Percentiles rank a stretch among this genome's conserved stretches.
Evolutionary conservation across 2,797 vertebrate genomes (phyloP).

Genomic region (Gadopsis marmoratus): DNA sequence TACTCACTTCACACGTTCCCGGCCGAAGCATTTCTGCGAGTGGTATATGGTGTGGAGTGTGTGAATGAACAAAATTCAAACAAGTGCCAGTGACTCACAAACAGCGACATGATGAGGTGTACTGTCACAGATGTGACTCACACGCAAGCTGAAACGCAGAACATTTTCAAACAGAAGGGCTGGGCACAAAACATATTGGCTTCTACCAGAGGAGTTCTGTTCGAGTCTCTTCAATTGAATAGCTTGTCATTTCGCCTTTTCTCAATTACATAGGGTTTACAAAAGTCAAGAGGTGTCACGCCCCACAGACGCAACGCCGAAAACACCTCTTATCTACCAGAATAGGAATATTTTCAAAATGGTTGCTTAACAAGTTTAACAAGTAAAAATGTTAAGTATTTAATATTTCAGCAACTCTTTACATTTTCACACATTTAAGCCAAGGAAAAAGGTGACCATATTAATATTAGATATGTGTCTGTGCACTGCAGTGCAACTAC

Average conservation of each 20-base stretch:
- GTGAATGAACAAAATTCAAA: slow-evolving; percentile 46
- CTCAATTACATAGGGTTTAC: not conserved
- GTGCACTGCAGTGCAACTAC: too few species aligned
- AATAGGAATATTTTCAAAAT: not conserved
- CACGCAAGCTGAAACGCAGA: slow-evolving; percentile 50
- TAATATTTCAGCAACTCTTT: not conserved
- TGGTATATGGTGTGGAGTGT: slow-evolving; percentile 30
- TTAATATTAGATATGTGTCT: not conserved
- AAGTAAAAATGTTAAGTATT: not conserved
- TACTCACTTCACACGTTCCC: slow-evolving; percentile 7
- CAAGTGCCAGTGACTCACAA: slow-evolving; percentile 65
- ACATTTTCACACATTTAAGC: not conserved
- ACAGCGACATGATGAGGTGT: slow-evolving; percentile 48
- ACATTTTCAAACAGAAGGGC: slow-evolving; percentile 58
- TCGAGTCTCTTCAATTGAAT: not conserved
- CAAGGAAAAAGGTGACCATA: not conserved
- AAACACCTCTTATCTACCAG: not conserved
- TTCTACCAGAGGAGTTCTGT: not conserved
- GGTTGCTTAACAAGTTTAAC: not conserved
- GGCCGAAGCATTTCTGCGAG: slow-evolving; percentile 27
- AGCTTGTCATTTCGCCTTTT: not conserved
- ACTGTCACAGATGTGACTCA: slow-evolving; percentile 76
- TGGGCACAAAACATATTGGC: slow-evolving; percentile 53
- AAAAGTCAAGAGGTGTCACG: not conserved
- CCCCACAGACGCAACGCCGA: not conserved